A percentile compares a stretch with the other conserved stretches of the same genome.
Conservation (phyloP, 2,113 vertebrate genomes). For the Vulpes vulpes region DNA sequence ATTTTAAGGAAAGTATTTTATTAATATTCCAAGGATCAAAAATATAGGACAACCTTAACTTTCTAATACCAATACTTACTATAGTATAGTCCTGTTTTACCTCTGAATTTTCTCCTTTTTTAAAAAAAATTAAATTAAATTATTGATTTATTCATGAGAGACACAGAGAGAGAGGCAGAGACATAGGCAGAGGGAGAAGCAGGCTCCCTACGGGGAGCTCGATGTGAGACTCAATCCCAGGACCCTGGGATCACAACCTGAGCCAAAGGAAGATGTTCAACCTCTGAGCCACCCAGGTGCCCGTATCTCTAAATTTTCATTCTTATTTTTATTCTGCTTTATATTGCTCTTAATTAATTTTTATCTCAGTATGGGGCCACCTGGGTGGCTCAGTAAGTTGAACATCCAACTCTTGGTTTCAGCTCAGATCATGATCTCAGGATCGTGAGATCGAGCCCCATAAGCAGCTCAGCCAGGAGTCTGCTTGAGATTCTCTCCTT, state of each 20-base stretch:
- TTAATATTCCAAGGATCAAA: not conserved
- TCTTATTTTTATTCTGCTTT: not conserved
- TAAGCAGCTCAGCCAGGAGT: not conserved
- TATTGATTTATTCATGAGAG: too few species aligned
- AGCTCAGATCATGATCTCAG: not conserved
- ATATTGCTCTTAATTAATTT: not conserved
- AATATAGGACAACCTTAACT: not conserved
- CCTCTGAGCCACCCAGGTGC: too few species aligned
- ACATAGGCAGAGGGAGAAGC: too few species aligned
- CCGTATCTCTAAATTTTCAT: not conserved
- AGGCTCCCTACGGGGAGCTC: too few species aligned
- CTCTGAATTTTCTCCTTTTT: not conserved
- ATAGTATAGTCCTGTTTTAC: not conserved
- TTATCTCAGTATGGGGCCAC: not conserved
- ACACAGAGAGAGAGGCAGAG: too few species aligned
- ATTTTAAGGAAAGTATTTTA: slow-evolving; percentile 10
- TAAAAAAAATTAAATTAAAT: too few species aligned
- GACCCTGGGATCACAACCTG: too few species aligned
- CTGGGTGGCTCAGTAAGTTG: not conserved
- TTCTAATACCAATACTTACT: not conserved
- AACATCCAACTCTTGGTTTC: not conserved
- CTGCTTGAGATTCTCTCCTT: not conserved
- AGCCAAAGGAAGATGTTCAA: too few species aligned
- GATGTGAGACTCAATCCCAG: too few species aligned
- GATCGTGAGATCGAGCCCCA: not conserved